Base-by-base conservation (phyloP, 2,113 vertebrate species). In the Nannobrachium achirus region DNA sequence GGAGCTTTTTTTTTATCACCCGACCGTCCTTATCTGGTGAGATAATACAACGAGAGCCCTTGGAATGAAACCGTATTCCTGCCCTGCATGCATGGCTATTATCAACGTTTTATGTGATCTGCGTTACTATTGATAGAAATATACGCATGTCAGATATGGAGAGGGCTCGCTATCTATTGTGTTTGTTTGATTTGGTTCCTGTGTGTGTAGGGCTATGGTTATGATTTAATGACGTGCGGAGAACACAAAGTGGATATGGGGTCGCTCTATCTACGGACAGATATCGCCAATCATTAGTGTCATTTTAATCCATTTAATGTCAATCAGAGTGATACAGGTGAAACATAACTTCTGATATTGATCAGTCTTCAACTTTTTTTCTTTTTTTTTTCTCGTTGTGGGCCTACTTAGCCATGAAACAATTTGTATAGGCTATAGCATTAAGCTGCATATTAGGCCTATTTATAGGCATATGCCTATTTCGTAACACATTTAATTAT, bases 21-120 rank as follows among this genome's bases (percentile, higher is more conserved):
- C 50, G 59, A 44, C 73, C 75, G 56, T 79, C 74, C 89, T 94
- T 93, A 94, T 94, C 93, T 91, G 87, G 78, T 91, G 84, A 94
- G 93, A 94, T 94, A 94, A 90, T 73, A 56, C 65, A 41, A 58
- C 55, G 63, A 90, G 84, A 84, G 82, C 69, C 63, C 74, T 71
- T 79, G 86, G 86, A 60, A 79, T 80, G 63, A 86, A 84, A 74
- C 8, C 50, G 44, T 49, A 75, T 76, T 81, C 66, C 75, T 79
- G 86, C 42, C 61, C 48, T 68, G 64, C 55, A 33, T 33, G 25
- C 8, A 1, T 18, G 33, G 51, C 71, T 55, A 59, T 75, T 85
- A 91, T 92, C 83, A 80, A 82, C 56, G 56, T 78, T 87, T 65
- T 73, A 64, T 81, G 86, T 81, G 84, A 89, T 92, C 86, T 85